phyloP scores from a whole-genome alignment of 2,797 vertebrate species.

The Sebastolobus altivelis region DNA sequence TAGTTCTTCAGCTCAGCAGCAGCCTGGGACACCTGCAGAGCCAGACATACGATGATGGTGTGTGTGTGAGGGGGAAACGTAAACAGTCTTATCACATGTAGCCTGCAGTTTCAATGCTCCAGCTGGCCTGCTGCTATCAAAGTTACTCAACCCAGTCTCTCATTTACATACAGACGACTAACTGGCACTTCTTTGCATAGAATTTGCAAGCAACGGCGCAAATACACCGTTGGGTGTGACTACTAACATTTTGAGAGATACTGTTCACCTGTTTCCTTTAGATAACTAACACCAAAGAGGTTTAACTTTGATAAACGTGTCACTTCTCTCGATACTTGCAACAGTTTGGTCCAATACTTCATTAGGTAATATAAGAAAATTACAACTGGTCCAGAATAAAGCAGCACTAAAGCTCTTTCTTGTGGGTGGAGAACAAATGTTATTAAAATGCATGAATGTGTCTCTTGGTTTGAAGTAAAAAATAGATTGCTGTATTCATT shows the following conservation, averaged over 20 bases:
- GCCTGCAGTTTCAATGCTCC: background rate
- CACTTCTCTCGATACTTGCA: background rate
- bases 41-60: conserved; percentile 25
- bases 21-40: conserved; percentile 85
- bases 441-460: no score
- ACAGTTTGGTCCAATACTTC: no score
- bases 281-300: background rate
- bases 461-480: no score
- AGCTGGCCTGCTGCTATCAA: conserved; percentile 7
- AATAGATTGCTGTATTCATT: no score
- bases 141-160: background rate
- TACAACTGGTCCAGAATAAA: no score
- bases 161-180: background rate
- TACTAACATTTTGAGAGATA: background rate
- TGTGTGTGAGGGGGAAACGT: background rate
- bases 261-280: background rate
- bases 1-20: conserved; percentile 85
- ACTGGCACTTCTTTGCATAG: conserved; percentile 55
- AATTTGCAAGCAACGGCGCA: conserved; percentile 61
- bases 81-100: conserved; percentile 2
- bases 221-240: background rate
- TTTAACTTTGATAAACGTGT: conserved; percentile 2
- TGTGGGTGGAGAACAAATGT: no score
- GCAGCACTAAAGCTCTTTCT: no score
- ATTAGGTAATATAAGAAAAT: no score